phyloP scores from a whole-genome alignment of 2,113 vertebrate species.

The Eurypyga helias region DNA sequence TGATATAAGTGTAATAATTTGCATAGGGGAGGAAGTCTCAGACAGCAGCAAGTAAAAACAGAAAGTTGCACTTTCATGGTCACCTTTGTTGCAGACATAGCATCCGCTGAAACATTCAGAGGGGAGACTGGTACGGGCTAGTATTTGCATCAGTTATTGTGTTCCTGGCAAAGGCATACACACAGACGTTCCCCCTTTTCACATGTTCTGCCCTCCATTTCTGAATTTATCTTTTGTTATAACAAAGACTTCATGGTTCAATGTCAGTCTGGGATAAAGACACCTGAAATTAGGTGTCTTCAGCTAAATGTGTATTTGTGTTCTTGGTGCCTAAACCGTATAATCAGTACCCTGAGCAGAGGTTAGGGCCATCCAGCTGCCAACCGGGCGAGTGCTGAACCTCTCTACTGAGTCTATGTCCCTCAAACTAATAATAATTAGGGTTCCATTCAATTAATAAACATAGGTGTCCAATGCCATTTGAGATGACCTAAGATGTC shows the following conservation, averaged over 20 bases:
- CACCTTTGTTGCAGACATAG: background rate
- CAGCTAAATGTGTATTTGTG: background rate
- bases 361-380: background rate
- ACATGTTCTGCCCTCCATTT: background rate
- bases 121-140: background rate
- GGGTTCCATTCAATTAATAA: background rate
- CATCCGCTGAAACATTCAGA: background rate
- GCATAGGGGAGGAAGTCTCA: background rate
- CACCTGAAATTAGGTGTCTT: background rate
- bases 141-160: background rate
- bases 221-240: background rate
- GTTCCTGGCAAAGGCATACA: background rate
- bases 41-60: background rate
- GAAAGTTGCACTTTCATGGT: background rate
- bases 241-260: background rate
- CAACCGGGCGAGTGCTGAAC: background rate
- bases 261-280: background rate
- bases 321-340: background rate
- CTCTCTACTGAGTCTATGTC: background rate
- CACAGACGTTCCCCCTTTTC: background rate
- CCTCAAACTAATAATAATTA: background rate
- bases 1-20: background rate
- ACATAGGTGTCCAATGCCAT: background rate
- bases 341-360: background rate
- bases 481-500: background rate